Evolutionary conservation across 1,140 invertebrate genomes (phyloP).

Genomic region (Dendrolimus kikuchii): DNA sequence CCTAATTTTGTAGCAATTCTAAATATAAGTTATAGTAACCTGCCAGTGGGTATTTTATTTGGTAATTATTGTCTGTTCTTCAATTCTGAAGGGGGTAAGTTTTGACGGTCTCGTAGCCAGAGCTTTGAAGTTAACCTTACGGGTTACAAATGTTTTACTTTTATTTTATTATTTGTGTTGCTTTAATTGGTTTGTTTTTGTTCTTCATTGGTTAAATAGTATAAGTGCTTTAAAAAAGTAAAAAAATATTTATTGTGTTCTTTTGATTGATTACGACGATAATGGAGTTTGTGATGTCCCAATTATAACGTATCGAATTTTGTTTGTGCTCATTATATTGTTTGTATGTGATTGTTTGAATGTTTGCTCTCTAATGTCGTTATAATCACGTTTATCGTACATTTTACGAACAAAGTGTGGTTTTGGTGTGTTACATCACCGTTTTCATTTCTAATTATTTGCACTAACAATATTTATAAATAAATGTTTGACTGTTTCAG

Average conservation of each 20-base stretch:
- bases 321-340: conserved; percentile 5
- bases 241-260: background rate
- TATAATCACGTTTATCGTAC: background rate
- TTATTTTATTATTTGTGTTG: background rate
- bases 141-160: too few species aligned
- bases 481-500: too few species aligned
- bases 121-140: too few species aligned
- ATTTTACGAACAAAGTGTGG: conserved; percentile 15
- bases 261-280: conserved; percentile 4
- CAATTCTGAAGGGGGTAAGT: too few species aligned
- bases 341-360: conserved; percentile 12
- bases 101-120: too few species aligned
- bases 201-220: conserved; percentile 2
- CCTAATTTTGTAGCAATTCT: too few species aligned
- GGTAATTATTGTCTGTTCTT: too few species aligned
- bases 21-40: too few species aligned
- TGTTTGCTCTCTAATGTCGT: conserved; percentile 9
- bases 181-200: background rate
- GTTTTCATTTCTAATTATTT: conserved; percentile 5
- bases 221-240: background rate
- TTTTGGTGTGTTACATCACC: conserved; percentile 3
- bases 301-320: conserved; percentile 14
- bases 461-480: background rate
- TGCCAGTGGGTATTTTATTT: too few species aligned
- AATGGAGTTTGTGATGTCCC: conserved; percentile 2